These are phyloP conservation scores for Archips xylosteana DNA, from an alignment of 2,888 invertebrate genomes.

Conservation along the genomic window DNA sequence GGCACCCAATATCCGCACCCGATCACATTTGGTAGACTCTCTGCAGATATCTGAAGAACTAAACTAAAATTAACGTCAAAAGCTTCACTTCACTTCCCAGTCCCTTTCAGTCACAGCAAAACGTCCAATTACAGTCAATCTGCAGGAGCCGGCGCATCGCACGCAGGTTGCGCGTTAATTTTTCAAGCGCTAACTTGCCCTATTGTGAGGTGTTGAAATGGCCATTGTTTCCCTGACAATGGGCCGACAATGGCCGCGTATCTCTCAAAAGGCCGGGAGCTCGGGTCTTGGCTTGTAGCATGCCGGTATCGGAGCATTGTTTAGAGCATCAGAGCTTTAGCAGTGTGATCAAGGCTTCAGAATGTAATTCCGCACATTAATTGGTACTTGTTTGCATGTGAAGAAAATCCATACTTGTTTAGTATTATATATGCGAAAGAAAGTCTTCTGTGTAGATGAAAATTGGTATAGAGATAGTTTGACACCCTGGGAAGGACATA, in stretches of 20 bases:
- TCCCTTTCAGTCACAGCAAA: slow-evolving; percentile 14
- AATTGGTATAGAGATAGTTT: no score
- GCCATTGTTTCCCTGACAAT: slow-evolving; percentile 73
- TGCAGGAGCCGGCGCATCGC: slow-evolving; percentile 54
- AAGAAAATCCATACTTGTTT: background rate
- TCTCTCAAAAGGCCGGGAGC: slow-evolving; percentile 67
- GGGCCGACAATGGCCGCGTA: slow-evolving; percentile 68
- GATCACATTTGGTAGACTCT: background rate
- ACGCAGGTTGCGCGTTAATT: slow-evolving; percentile 68
- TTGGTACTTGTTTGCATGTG: background rate
- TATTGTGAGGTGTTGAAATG: slow-evolving; percentile 72
- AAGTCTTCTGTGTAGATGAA: no score
- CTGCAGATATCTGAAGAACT: background rate
- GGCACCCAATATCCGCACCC: no score
- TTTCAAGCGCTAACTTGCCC: slow-evolving; percentile 67
- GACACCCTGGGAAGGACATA: no score
- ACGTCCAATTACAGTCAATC: slow-evolving; percentile 52
- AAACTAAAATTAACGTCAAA: background rate
- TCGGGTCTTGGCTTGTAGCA: slow-evolving; percentile 53
- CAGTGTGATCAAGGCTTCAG: slow-evolving; percentile 33
- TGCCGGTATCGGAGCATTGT: slow-evolving; percentile 40
- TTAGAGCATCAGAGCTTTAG: slow-evolving; percentile 38
- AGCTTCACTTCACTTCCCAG: slow-evolving; percentile 13
- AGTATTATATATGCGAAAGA: no score
- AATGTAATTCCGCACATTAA: slow-evolving; percentile 10